phyloP scores from a whole-genome alignment of 2,113 vertebrate species.

The Ia io region DNA sequence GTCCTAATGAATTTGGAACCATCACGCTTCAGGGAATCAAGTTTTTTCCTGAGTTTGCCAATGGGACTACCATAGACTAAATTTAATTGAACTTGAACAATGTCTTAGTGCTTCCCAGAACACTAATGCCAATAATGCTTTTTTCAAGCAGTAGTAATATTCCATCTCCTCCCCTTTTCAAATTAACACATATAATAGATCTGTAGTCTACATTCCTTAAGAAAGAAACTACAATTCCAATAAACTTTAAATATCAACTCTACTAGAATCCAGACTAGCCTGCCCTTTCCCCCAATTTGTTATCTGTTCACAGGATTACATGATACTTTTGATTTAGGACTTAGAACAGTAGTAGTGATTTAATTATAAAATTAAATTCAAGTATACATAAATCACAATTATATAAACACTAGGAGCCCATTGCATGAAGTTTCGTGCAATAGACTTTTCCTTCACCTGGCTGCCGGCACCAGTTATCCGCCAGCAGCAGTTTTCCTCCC shows the following conservation, averaged over 20 bases:
- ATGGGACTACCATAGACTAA: not conserved
- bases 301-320: not conserved
- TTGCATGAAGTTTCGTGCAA: too few species aligned
- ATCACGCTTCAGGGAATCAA: not conserved
- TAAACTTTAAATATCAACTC: not conserved
- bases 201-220: not conserved
- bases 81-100: not conserved
- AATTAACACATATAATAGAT: not conserved
- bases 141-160: slow-evolving; percentile 38
- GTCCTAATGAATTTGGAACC: slow-evolving; percentile 15
- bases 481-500: too few species aligned
- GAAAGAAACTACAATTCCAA: not conserved
- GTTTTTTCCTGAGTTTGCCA: not conserved
- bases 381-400: slow-evolving; percentile 3
- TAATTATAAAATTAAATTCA: slow-evolving; percentile 34
- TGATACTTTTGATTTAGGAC: not conserved
- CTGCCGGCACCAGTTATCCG: too few species aligned
- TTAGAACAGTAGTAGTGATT: not conserved
- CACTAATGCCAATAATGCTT: not conserved
- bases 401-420: too few species aligned
- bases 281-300: not conserved
- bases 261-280: not conserved
- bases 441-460: too few species aligned
- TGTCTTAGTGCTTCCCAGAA: not conserved
- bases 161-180: not conserved